Conservation (phyloP, 2,888 invertebrate genomes). For the Leptodirus hochenwartii region DNA sequence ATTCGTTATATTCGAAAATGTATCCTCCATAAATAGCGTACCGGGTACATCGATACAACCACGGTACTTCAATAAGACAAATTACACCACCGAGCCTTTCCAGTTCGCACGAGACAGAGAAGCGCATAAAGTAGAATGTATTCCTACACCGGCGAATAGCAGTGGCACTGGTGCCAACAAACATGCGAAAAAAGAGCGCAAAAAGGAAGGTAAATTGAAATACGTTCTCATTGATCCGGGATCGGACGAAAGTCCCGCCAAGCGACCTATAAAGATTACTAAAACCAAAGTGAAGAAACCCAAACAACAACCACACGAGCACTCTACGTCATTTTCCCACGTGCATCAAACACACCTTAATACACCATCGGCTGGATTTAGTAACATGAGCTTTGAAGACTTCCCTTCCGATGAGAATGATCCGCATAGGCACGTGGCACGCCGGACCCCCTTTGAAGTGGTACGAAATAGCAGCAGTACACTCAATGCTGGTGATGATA, state of each 20-base stretch:
- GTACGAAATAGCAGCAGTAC: conserved; percentile 31
- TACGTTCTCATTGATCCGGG: conserved; percentile 32
- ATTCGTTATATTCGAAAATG: too few species aligned
- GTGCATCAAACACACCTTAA: conserved; percentile 9
- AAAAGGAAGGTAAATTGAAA: conserved; percentile 29
- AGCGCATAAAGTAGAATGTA: background rate
- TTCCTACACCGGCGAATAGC: background rate
- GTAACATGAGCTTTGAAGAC: conserved; percentile 60
- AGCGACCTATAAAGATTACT: conserved; percentile 15
- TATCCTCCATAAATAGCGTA: too few species aligned
- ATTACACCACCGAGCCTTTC: too few species aligned
- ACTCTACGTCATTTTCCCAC: background rate
- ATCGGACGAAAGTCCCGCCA: conserved; percentile 22
- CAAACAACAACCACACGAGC: conserved; percentile 4
- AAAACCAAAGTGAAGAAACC: conserved; percentile 16
- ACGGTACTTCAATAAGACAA: too few species aligned
- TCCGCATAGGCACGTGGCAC: conserved; percentile 21
- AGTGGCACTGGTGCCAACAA: conserved; percentile 4
- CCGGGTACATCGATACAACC: too few species aligned
- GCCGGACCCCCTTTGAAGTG: conserved; percentile 43
- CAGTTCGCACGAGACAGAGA: too few species aligned
- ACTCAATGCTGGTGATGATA: conserved; percentile 32
- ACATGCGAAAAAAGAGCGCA: conserved; percentile 20
- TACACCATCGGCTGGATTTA: conserved; percentile 37
- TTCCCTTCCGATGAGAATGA: conserved; percentile 46